A percentile compares a stretch with the other conserved stretches of the same genome.
phyloP scores from a whole-genome alignment of 2,797 vertebrate species.

The Onychomys leucogaster region DNA sequence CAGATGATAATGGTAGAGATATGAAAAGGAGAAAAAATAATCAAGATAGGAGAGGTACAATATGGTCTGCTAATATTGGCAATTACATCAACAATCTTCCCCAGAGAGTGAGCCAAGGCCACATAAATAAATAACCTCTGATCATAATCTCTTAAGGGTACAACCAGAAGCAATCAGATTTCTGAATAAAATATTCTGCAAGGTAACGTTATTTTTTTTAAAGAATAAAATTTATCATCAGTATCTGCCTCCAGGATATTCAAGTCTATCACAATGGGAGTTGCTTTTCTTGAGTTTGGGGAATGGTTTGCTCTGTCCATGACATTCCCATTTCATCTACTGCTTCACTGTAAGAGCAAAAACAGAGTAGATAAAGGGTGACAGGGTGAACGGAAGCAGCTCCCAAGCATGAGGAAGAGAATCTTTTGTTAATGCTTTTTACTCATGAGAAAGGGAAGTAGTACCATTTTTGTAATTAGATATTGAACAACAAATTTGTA shows the following conservation, averaged over 20 bases:
- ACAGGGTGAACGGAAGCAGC: neutral
- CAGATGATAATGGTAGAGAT: conserved; percentile 34
- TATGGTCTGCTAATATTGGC: neutral
- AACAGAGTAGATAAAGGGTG: neutral
- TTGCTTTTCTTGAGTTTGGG: neutral
- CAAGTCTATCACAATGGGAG: neutral
- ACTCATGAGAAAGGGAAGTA: neutral
- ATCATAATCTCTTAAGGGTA: conserved; percentile 27
- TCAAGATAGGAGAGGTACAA: neutral
- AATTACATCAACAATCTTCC: conserved; percentile 3
- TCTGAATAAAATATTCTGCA: conserved; percentile 31
- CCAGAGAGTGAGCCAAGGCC: neutral
- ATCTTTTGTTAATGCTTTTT: neutral
- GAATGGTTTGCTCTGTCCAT: neutral
- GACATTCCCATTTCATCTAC: neutral
- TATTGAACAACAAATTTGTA: neutral
- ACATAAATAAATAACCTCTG: conserved; percentile 38
- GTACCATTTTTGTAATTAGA: neutral
- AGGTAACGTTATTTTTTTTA: neutral
- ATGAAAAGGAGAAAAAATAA: conserved; percentile 22
- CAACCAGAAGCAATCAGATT: conserved; percentile 20
- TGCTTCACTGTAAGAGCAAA: neutral
- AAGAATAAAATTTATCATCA: conserved; percentile 34
- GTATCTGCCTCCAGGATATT: neutral
- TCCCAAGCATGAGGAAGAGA: neutral